Conservation (phyloP, 2,797 vertebrate species). For the Capromys pilorides region DNA sequence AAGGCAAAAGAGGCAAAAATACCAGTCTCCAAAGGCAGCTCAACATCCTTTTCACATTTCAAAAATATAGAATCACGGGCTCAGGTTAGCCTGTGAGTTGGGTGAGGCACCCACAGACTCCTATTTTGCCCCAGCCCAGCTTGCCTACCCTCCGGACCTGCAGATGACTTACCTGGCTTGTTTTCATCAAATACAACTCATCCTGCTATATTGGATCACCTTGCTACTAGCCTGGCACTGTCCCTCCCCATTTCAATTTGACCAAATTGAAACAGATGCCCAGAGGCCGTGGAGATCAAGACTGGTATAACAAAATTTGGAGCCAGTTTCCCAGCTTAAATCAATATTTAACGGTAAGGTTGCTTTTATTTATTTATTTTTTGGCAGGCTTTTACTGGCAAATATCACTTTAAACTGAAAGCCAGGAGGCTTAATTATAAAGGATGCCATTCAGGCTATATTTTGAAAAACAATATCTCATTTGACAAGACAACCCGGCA, state of each 20-base stretch:
- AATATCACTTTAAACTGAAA: constrained; percentile 77
- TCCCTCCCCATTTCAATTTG: constrained; percentile 71
- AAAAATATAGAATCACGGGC: not conserved
- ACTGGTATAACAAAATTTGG: constrained; percentile 73
- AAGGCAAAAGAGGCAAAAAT: not conserved
- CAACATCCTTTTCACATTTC: constrained; percentile 36
- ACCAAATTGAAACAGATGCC: constrained; percentile 70
- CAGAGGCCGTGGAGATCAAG: constrained; percentile 74
- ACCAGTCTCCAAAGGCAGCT: constrained; percentile 3
- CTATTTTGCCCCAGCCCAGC: constrained; percentile 46
- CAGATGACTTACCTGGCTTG: constrained; percentile 7
- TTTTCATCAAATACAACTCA: constrained; percentile 70
- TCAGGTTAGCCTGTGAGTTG: not conserved
- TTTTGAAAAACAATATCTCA: constrained; percentile 70
- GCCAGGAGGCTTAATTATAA: constrained; percentile 74
- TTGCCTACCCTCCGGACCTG: constrained; percentile 49
- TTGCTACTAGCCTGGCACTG: constrained; percentile 49
- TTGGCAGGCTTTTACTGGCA: constrained; percentile 73
- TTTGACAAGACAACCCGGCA: constrained; percentile 63
- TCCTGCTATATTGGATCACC: constrained; percentile 40
- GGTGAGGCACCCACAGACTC: not conserved
- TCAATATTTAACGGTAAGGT: constrained; percentile 71
- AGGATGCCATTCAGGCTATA: constrained; percentile 53
- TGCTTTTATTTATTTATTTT: constrained; percentile 75
- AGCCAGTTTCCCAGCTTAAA: constrained; percentile 73